These are phyloP conservation scores for Drosophila tropicalis DNA, from an alignment of 1,140 invertebrate species.

Conservation along the genomic window DNA sequence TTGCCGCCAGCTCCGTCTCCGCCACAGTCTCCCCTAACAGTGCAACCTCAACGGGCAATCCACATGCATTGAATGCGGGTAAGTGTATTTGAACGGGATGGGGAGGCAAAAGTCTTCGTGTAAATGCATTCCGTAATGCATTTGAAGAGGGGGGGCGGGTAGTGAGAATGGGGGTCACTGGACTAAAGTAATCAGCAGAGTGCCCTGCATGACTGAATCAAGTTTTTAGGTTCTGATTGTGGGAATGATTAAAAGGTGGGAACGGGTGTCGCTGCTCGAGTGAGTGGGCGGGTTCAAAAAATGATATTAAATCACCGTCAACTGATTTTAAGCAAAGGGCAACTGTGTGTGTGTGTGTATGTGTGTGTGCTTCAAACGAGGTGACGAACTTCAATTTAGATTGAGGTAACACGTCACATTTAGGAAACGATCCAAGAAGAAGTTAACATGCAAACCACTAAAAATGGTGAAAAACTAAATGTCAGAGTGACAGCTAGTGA, in stretches of 20 bases:
- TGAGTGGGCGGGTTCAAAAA: background rate
- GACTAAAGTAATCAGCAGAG: constrained; percentile 9
- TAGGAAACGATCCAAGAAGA: constrained; percentile 1
- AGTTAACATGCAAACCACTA: constrained; percentile 14
- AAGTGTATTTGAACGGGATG: constrained; percentile 40
- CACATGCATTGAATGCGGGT: constrained; percentile 63
- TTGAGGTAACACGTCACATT: constrained; percentile 5
- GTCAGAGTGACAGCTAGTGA: background rate
- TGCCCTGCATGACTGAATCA: constrained; percentile 40
- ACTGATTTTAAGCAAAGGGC: constrained; percentile 19
- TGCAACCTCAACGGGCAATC: constrained; percentile 41
- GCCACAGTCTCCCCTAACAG: constrained; percentile 31
- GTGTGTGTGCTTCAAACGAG: background rate
- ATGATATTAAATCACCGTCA: constrained; percentile 50
- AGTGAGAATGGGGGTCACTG: background rate
- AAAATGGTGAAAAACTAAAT: constrained; percentile 13
- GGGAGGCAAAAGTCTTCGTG: background rate
- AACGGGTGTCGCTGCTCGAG: background rate
- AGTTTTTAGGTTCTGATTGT: constrained; percentile 23
- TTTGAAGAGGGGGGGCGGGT: background rate
- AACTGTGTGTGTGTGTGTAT: too few species aligned
- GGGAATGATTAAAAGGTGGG: constrained; percentile 16
- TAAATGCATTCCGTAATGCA: constrained; percentile 38
- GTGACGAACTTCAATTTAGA: constrained; percentile 12
- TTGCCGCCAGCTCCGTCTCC: background rate